phyloP scores from a whole-genome alignment of 2,888 invertebrate species.

The Drosophila meridionalis region DNA sequence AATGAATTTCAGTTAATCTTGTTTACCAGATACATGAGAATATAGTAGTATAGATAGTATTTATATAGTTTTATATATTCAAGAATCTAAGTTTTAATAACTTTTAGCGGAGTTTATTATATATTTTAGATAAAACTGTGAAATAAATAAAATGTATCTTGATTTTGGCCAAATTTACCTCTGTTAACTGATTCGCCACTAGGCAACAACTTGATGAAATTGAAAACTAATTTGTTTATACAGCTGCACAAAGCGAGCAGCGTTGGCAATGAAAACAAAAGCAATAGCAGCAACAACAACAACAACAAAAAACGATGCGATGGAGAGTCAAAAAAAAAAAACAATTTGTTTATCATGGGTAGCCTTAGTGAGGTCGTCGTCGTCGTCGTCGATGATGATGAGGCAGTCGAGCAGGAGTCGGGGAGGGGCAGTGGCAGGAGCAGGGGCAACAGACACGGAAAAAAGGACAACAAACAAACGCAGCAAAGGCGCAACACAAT shows the following conservation, averaged over 20 bases:
- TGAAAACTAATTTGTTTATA: constrained; percentile 82
- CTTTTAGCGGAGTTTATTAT: too few species aligned
- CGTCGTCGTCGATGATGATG: constrained; percentile 53
- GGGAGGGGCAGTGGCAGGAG: constrained; percentile 1
- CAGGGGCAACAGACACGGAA: constrained; percentile 38
- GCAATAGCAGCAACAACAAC: constrained; percentile 17
- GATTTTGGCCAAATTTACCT: constrained; percentile 1
- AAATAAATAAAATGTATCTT: background rate
- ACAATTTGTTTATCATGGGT: constrained; percentile 79
- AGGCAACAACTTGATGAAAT: constrained; percentile 69
- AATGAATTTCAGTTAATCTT: too few species aligned
- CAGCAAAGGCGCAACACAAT: constrained; percentile 42
- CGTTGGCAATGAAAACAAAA: constrained; percentile 68
- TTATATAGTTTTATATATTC: background rate
- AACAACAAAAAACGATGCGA: constrained; percentile 13
- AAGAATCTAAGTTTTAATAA: background rate
- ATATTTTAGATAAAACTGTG: too few species aligned
- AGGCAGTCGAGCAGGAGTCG: constrained; percentile 32
- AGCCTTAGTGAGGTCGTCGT: constrained; percentile 62
- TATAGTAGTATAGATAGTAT: too few species aligned
- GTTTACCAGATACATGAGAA: too few species aligned
- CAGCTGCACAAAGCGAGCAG: constrained; percentile 80
- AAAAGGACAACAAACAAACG: constrained; percentile 78
- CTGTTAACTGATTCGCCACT: constrained; percentile 48
- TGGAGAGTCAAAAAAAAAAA: constrained; percentile 35